These are phyloP conservation scores for Turnix velox DNA, from an alignment of 2,113 vertebrate genomes.

Conservation along the genomic window DNA sequence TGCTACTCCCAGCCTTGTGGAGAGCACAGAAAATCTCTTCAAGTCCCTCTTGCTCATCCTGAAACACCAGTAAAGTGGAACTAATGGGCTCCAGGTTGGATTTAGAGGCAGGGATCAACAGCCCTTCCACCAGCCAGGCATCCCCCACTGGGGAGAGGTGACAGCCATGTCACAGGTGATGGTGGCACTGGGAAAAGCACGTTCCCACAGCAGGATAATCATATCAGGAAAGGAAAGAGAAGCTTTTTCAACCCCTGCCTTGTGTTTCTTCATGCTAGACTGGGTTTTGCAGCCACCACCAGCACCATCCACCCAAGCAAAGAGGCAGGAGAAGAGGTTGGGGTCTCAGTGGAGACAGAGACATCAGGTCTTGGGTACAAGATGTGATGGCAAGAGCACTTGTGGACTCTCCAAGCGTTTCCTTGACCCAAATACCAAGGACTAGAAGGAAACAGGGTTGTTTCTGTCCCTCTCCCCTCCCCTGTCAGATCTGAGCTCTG, in stretches of 20 bases:
- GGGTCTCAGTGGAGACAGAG: background rate
- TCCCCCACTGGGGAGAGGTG: rapidly evolving
- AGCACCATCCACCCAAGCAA: background rate
- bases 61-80: slow-evolving; percentile 44
- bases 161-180: background rate
- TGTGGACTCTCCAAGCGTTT: background rate
- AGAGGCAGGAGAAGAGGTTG: background rate
- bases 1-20: background rate
- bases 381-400: background rate
- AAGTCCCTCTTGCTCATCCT: slow-evolving; percentile 3
- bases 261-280: background rate
- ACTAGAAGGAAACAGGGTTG: background rate
- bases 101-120: background rate
- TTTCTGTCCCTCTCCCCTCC: background rate
- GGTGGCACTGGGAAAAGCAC: background rate
- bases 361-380: background rate
- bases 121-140: rapidly evolving
- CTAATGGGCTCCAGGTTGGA: slow-evolving; percentile 25
- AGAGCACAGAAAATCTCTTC: slow-evolving; percentile 47
- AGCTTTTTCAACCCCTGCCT: background rate
- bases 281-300: background rate
- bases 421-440: background rate
- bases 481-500: background rate
- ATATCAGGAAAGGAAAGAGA: background rate
- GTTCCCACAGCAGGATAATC: background rate